phyloP scores from a whole-genome alignment of 2,888 invertebrate species.

The Mythimna pallens region DNA sequence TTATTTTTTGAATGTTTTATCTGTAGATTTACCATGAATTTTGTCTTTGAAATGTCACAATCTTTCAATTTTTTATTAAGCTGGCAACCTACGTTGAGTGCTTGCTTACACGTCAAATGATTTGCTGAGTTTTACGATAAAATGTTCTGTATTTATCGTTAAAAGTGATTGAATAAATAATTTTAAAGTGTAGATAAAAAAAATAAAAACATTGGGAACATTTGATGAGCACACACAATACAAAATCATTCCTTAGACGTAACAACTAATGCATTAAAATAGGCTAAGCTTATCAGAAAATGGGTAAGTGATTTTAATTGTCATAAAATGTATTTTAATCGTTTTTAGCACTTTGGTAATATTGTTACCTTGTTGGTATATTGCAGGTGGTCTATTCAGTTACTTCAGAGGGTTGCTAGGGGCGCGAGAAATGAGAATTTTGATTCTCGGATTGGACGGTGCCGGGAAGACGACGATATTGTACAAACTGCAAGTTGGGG shows the following conservation, averaged over 20 bases:
- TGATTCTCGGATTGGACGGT: slow-evolving; percentile 99
- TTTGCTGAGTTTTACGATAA: slow-evolving; percentile 72
- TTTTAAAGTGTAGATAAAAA: slow-evolving; percentile 66
- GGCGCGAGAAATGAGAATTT: slow-evolving; percentile 98
- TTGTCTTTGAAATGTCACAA: slow-evolving; percentile 27
- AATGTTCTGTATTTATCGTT: slow-evolving; percentile 77
- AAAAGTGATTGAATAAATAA: slow-evolving; percentile 66
- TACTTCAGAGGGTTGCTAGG: slow-evolving; percentile 99
- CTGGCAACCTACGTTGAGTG: slow-evolving; percentile 71
- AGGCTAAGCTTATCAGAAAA: slow-evolving; percentile 83
- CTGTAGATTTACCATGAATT: neutral
- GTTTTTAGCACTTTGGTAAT: slow-evolving; percentile 44
- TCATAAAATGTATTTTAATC: slow-evolving; percentile 66
- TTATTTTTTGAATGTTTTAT: no score
- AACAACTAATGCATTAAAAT: slow-evolving; percentile 83
- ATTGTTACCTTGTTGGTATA: slow-evolving; percentile 42
- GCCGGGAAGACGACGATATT: slow-evolving; percentile 99
- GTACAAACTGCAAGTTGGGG: slow-evolving; percentile 99
- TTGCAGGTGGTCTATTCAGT: slow-evolving; percentile 97
- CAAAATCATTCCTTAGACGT: slow-evolving; percentile 77
- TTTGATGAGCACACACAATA: slow-evolving; percentile 70
- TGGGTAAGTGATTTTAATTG: slow-evolving; percentile 81
- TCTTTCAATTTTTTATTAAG: slow-evolving; percentile 35
- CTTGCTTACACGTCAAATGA: slow-evolving; percentile 84
- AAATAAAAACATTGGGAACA: slow-evolving; percentile 60